Conservation (phyloP, 1,140 invertebrate species). For the Drosophila asahinai region DNA sequence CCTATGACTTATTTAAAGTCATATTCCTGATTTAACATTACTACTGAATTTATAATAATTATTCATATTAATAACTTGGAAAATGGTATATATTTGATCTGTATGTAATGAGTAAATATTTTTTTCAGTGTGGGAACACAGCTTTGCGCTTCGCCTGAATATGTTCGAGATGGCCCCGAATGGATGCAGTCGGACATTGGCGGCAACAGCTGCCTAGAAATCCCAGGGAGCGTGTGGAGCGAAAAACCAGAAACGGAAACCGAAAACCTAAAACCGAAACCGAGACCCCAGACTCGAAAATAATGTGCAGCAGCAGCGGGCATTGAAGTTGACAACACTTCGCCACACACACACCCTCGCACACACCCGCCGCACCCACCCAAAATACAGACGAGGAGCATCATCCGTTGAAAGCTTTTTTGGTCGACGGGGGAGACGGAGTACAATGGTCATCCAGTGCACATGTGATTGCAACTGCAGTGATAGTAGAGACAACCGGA, state of each 20-base stretch:
- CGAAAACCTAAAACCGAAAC: conserved; percentile 23
- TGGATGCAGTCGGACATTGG: conserved; percentile 43
- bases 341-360: conserved; percentile 26
- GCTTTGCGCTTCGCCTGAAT: conserved; percentile 16
- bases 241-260: conserved; percentile 25
- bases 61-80: background rate
- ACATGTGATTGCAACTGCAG: conserved; percentile 84
- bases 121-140: conserved; percentile 25
- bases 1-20: no score
- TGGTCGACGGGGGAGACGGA: conserved; percentile 23
- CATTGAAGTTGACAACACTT: conserved; percentile 58
- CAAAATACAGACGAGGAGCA: conserved; percentile 9
- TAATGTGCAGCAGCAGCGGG: conserved; percentile 46
- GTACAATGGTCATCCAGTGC: conserved; percentile 81
- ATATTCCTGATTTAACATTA: background rate
- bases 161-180: conserved; percentile 48
- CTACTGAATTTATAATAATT: background rate
- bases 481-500: conserved; percentile 76
- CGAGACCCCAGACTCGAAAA: conserved; percentile 57
- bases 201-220: conserved; percentile 45
- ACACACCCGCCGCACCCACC: conserved; percentile 12
- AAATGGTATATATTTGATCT: background rate
- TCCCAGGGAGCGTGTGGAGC: conserved; percentile 5
- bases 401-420: conserved; percentile 13
- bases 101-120: background rate